phyloP scores from a whole-genome alignment of 2,113 vertebrate species.

The Salvelinus alpinus region DNA sequence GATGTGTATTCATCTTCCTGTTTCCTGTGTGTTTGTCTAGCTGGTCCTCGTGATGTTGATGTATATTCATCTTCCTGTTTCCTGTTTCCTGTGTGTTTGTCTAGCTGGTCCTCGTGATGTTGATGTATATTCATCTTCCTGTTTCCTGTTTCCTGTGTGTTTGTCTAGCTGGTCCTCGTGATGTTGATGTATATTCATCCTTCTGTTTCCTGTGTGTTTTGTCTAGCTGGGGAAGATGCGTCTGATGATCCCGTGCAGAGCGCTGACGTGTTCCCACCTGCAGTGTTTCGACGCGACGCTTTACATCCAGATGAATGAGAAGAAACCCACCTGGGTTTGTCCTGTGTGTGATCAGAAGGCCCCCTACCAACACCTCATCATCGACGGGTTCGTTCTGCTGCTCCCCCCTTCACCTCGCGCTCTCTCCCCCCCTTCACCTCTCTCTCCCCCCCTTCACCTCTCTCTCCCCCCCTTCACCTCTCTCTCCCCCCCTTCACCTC shows the following conservation, averaged over 20 bases:
- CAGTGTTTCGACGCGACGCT: conserved; percentile 98
- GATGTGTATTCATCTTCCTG: background rate
- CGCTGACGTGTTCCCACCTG: conserved; percentile 92
- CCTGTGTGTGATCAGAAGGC: conserved; percentile 98
- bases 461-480: no score
- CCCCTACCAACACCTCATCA: conserved; percentile 91
- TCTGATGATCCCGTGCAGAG: conserved; percentile 90
- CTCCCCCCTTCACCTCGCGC: no score
- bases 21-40: conserved; percentile 64
- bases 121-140: no score
- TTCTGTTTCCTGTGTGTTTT: conserved; percentile 25
- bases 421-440: no score
- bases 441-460: no score
- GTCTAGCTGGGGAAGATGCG: conserved; percentile 97
- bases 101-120: background rate
- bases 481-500: no score
- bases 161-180: conserved; percentile 75
- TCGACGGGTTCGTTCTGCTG: conserved; percentile 83
- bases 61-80: background rate
- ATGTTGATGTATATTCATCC: background rate
- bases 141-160: conserved; percentile 20
- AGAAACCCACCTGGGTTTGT: conserved; percentile 98
- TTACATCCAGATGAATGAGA: conserved; percentile 99
- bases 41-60: conserved; percentile 61
- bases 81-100: no score